Evolutionary conservation across 2,888 invertebrate genomes (phyloP), one percentile per base, ranked within the genome.

Genomic region (Lypha dubia): DNA sequence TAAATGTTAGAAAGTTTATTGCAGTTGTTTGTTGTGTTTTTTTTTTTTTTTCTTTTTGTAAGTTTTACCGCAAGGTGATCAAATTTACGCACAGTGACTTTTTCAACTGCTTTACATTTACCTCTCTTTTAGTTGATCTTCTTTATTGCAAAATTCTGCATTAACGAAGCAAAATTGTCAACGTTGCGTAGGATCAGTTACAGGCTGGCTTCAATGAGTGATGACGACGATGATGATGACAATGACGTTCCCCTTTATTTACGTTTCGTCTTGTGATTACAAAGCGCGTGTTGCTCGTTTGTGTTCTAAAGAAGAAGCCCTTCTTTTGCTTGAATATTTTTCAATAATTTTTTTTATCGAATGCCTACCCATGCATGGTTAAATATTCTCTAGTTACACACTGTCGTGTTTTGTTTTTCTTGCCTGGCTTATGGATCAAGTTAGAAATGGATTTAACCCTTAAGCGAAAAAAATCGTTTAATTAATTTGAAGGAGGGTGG

Each of bases 51-150:
- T 24, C 8, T 74, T 84, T 70, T 83, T 38, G 22, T 49, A 41
- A 62, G 46, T 63, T 81, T 81, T 87, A 88, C 88, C 88, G 88
- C 88, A 88, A 88, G 88, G 88, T 87, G 88, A 88, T 88, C 88
- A 84, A 87, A 88, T 87, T 79, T 88, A 85, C 86, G 71, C 75
- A 75, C 73, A 73, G 68, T 41, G 58, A 68, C 67, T 71, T 67
- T 67, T 71, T 62, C 32, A 49, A 71, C 65, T 82, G 71, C 58
- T 65, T 38, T 51, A 22, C 38, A 38, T 41, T 24, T 38, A 9
- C 35, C 51, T 35, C 51, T 60, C 53, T 24, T 49, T 63, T 28
- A 4, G 22, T 38, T 17, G 20, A 20, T 62, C 32, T 22, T 73
- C 22, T 35, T 56, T 11, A 32, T 60, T 62, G 46, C 68, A 53